Base-by-base conservation (phyloP, 2,797 vertebrate species). In the Gymnoscopelus microlampas region DNA sequence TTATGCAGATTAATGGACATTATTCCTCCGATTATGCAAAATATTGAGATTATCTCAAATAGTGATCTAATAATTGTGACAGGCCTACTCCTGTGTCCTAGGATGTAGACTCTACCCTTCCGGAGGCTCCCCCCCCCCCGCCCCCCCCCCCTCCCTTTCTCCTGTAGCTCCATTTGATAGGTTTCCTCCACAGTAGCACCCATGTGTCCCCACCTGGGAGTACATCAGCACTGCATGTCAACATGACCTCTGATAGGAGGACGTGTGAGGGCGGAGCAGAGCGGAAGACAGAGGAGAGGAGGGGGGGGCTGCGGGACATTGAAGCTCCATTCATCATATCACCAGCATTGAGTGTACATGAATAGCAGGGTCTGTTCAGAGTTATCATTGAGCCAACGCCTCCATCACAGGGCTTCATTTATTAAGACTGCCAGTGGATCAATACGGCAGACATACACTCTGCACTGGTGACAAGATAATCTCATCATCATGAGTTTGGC, bases 401-500 rank as follows among this genome's bases (percentile, higher is more conserved):
- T 90, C 83, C 78, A 83, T 80, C 75, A 70, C 57, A 74, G 68
- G 79, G 87, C 88, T 93, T 93, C 85, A 91, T 92, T 94, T 91
- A 93, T 92, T 93, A 93, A 82, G 78, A 85, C 83, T 74, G 81
- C 57, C 83, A 32, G n/a, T 58, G 66, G 92, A 94, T 94, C 92
- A 87, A 94, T 93, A 88, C 68, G 23, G 66, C 77, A 82, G 88
- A 88, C 85, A 85, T 89, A 89, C 87, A 88, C 88, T 84, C 89
- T 85, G 85, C 78, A 77, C 85, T 85, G 89, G 90, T 92, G 91
- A 94, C 91, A 92, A 89, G 88, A 93, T 93, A 94, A 94, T 94
- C 91, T 92, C 91, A 93, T 91, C 87, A 86, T 93, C 91, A 91
- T 88, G 88, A 93, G 92, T 93, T 86, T 91, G 91, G 89, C 88